Evolutionary conservation across 2,797 vertebrate species (phyloP).

Genomic region (Champsocephalus gunnari): DNA sequence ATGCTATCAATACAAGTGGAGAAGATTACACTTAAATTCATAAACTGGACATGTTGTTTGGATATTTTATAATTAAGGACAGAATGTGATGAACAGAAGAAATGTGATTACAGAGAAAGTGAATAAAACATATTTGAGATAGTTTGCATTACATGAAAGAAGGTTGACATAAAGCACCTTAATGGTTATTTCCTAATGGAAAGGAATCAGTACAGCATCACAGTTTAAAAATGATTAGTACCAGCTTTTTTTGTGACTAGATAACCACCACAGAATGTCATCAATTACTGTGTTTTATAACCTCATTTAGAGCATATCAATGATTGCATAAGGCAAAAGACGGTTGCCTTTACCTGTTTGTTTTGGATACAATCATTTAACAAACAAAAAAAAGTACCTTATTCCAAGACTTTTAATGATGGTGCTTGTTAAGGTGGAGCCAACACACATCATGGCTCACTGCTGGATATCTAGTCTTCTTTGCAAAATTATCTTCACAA

Average conservation of each 20-base stretch:
- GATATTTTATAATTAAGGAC: neutral
- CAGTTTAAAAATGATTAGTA: neutral
- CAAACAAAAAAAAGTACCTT: neutral
- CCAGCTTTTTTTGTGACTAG: neutral
- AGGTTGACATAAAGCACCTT: neutral
- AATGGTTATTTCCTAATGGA: neutral
- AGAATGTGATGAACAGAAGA: neutral
- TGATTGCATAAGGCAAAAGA: neutral
- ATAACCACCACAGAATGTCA: neutral
- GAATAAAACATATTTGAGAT: neutral
- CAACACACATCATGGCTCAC: neutral
- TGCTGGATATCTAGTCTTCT: neutral
- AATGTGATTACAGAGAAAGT: neutral
- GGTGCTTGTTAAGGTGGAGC: neutral
- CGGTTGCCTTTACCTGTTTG: neutral
- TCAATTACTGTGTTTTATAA: too few relatives aligned
- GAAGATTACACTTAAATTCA: too few relatives aligned
- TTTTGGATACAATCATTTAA: neutral
- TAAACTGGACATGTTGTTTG: too few relatives aligned
- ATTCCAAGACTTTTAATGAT: neutral
- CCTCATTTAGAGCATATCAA: neutral
- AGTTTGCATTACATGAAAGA: neutral
- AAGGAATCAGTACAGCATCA: neutral
- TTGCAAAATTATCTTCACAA: neutral
- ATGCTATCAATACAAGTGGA: neutral